phyloP scores from a whole-genome alignment of 2,888 invertebrate genomes.

The Xanthorhoe spadicearia region DNA sequence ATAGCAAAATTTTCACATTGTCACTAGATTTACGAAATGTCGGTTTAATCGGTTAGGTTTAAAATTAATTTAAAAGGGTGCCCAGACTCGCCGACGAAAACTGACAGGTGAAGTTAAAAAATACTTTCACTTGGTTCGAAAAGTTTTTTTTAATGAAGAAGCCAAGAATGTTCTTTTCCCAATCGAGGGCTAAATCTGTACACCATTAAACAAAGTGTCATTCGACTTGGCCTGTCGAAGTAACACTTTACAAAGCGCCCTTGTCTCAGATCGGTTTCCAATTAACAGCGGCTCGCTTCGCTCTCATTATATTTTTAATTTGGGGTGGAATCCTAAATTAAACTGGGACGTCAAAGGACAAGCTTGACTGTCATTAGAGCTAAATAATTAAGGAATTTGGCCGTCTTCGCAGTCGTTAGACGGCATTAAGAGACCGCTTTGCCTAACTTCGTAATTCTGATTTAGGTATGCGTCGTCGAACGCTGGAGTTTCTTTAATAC shows the following conservation, averaged over 20 bases:
- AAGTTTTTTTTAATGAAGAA: constrained; percentile 24
- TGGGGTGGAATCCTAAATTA: constrained; percentile 83
- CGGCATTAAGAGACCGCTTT: constrained; percentile 75
- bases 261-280: constrained; percentile 81
- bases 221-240: constrained; percentile 48
- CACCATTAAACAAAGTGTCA: constrained; percentile 47
- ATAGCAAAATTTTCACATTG: too few relatives aligned
- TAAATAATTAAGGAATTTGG: constrained; percentile 84
- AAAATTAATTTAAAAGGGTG: too few relatives aligned
- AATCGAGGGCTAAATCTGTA: constrained; percentile 33
- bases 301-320: constrained; percentile 85
- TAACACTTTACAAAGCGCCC: constrained; percentile 62
- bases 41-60: too few relatives aligned
- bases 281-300: constrained; percentile 79
- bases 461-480: constrained; percentile 58
- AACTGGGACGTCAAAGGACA: constrained; percentile 83
- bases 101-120: too few relatives aligned
- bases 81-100: too few relatives aligned
- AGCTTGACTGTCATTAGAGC: constrained; percentile 79
- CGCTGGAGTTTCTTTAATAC: constrained; percentile 57
- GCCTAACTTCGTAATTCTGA: constrained; percentile 73
- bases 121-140: background rate
- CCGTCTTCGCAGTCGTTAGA: constrained; percentile 79
- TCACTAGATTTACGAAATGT: too few relatives aligned
- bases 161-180: constrained; percentile 17